Percentiles rank a stretch among this genome's conserved stretches.
phyloP scores from a whole-genome alignment of 2,113 vertebrate genomes.

The Lota lota region DNA sequence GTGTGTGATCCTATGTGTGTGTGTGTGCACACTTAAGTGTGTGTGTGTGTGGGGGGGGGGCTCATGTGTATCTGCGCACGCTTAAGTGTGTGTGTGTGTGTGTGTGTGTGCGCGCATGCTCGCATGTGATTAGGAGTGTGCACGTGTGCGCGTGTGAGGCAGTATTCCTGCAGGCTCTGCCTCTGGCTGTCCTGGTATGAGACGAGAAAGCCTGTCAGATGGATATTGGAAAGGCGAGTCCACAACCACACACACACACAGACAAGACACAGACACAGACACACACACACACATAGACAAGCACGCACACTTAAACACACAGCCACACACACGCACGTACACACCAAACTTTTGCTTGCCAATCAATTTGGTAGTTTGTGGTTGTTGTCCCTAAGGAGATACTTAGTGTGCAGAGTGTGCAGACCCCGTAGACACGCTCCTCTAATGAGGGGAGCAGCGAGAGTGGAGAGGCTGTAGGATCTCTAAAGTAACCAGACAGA shows the following conservation, averaged over 20 bases:
- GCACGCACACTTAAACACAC: no score
- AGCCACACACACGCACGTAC: no score
- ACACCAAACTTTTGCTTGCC: no score
- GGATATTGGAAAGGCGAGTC: no score
- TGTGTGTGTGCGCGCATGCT: not conserved
- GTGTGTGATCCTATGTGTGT: not conserved
- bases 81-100: not conserved
- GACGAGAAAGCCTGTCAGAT: no score
- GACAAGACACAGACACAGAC: no score
- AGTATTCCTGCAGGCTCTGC: not conserved
- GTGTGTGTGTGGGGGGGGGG: slow-evolving; percentile 12
- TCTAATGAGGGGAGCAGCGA: slow-evolving; percentile 51
- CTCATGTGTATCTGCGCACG: not conserved
- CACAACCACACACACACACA: no score
- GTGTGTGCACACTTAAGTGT: not conserved
- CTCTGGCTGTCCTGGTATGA: no score
- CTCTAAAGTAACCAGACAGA: no score
- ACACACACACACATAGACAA: no score
- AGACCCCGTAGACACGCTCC: slow-evolving; percentile 38
- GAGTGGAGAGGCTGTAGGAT: no score
- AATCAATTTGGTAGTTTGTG: slow-evolving; percentile 15
- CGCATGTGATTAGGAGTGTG: not conserved
- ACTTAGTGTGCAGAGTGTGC: slow-evolving; percentile 39
- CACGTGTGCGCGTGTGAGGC: not conserved
- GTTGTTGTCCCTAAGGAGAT: slow-evolving; percentile 46